Evolutionary conservation across 2,113 vertebrate species (phyloP), one percentile per base, ranked within the genome.

Genomic region (Pao palembangensis): DNA sequence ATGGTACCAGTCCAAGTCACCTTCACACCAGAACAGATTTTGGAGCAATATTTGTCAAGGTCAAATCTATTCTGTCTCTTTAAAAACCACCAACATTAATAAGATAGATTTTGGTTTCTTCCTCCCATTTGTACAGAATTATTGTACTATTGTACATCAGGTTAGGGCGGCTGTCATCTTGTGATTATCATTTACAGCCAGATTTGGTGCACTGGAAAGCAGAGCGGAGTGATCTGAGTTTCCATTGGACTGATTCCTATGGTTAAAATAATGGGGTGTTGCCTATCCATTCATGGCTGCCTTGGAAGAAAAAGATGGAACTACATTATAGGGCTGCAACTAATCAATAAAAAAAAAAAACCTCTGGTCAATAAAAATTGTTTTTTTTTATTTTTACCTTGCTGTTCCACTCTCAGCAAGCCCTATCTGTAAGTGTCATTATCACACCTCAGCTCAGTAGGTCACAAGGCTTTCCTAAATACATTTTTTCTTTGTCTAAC

Each of bases 1-100:
- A 64, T 59, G 25, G 31, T 48, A n/a, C 42, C 43, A n/a, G 59
- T 25, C 55, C 50, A 73, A 72, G 66, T 71, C 70, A 61, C 58
- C 55, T 73, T 52, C 23, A 43, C 23, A 13, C 43, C 25, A 49
- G n/a, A 17, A 55, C 4, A 44, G 56, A 20, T 42, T 38, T 28
- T 59, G 7, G 6, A 54, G 6, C 2, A n/a, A 58, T 15, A 18
- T 41, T 52, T 8, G 6, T 8, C 3, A 16, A 69, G 3, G 38
- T 61, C n/a, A 23, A 52, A 58, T 54, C 31, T 23, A 6, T 18
- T 38, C 4, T 42, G 18, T 59, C 20, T 47, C 16, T 20, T 10
- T 57, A n/a, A 21, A 16, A 42, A 61, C 25, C 11, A 13, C 5
- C 6, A 11, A 5, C 5, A 47, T 55, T 51, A 38, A 16, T 14